These are phyloP conservation scores for Philypnodon macrostomus DNA, from an alignment of 2,797 vertebrate genomes.

Conservation along the genomic window DNA sequence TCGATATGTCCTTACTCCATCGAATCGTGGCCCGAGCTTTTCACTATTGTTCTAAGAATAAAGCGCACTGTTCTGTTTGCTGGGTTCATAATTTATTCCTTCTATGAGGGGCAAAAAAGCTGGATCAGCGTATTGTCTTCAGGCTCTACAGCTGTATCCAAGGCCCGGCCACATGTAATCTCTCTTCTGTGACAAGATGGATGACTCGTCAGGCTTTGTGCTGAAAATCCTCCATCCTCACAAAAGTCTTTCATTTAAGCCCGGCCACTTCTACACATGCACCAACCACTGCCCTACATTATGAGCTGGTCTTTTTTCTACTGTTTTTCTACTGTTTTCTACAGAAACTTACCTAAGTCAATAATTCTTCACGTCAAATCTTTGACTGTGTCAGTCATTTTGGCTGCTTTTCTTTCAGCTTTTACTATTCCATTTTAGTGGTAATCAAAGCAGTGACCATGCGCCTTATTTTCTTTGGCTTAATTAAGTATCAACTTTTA, in stretches of 20 bases:
- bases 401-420: too few relatives aligned
- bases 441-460: too few relatives aligned
- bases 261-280: conserved; percentile 24
- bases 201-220: conserved; percentile 68
- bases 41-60: conserved; percentile 53
- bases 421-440: too few relatives aligned
- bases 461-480: too few relatives aligned
- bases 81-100: conserved; percentile 66
- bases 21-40: conserved; percentile 27
- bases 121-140: conserved; percentile 70
- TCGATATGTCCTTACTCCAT: conserved; percentile 14
- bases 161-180: conserved; percentile 65
- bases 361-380: conserved; percentile 20
- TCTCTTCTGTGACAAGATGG: conserved; percentile 73
- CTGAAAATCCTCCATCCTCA: conserved; percentile 59
- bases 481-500: too few relatives aligned
- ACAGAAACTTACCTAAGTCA: conserved; percentile 20
- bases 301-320: conserved; percentile 24
- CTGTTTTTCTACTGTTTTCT: conserved; percentile 19
- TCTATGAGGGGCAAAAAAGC: conserved; percentile 57
- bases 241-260: conserved; percentile 57
- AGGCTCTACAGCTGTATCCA: conserved; percentile 65
- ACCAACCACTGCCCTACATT: conserved; percentile 45
- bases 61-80: conserved; percentile 49
- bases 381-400: not conserved